Percentiles rank a stretch among this genome's conserved stretches.
Conservation (phyloP, 2,888 invertebrate species). For the Hirtodrosophila duncani region DNA sequence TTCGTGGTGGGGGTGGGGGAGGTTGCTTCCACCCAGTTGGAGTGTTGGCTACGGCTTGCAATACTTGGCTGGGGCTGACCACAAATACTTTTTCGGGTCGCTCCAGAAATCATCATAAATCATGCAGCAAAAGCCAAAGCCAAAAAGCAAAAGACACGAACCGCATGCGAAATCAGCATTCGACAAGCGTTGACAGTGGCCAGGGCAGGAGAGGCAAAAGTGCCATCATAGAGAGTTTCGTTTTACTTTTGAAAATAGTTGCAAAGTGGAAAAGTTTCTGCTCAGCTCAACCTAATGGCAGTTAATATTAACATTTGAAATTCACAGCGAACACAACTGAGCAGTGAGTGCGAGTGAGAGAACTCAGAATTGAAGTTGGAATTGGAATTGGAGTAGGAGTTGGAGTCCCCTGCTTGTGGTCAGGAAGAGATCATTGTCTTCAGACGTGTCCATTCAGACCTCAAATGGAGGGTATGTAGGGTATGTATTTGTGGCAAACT, state of each 20-base stretch:
- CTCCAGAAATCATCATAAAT: conserved; percentile 70
- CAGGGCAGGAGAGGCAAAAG: conserved; percentile 13
- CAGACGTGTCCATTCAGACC: too few relatives aligned
- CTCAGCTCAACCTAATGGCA: conserved; percentile 28
- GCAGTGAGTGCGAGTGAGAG: too few relatives aligned
- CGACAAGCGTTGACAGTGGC: conserved; percentile 34
- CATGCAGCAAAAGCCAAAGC: conserved; percentile 59
- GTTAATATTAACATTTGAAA: conserved; percentile 56
- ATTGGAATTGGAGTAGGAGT: too few relatives aligned
- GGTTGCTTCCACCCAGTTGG: not conserved
- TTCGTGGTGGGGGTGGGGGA: not conserved
- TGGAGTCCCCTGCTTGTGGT: too few relatives aligned
- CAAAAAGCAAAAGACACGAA: conserved; percentile 45
- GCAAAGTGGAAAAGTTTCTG: conserved; percentile 67
- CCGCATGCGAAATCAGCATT: conserved; percentile 61
- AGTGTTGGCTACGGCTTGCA: conserved; percentile 10
- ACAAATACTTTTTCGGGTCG: conserved; percentile 59
- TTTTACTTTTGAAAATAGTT: conserved; percentile 68
- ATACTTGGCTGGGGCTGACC: conserved; percentile 11
- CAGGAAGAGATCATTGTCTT: too few relatives aligned
- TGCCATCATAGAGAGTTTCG: conserved; percentile 58
- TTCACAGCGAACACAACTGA: conserved; percentile 52
- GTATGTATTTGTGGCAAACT: too few relatives aligned
- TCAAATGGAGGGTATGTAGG: too few relatives aligned
- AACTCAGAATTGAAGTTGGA: too few relatives aligned